phyloP scores from a whole-genome alignment of 2,113 vertebrate species.

The Eudyptes chrysolophus region DNA sequence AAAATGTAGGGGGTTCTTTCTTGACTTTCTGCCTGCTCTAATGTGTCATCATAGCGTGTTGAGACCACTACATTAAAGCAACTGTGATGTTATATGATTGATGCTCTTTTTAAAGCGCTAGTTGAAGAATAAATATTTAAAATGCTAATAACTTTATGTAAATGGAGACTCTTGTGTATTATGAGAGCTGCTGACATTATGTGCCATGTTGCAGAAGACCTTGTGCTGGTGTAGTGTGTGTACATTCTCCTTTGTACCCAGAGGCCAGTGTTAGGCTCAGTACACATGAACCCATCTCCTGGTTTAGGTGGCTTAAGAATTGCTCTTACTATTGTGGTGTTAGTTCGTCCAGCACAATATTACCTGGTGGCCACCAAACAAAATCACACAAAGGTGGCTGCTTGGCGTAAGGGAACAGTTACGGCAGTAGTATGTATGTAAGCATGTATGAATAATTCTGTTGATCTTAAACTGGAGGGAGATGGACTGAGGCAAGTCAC shows the following conservation, averaged over 20 bases:
- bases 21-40: neutral
- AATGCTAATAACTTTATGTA: neutral
- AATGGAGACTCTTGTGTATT: neutral
- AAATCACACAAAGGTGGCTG: neutral
- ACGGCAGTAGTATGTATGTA: no score
- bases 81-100: rapidly evolving
- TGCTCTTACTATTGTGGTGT: rapidly evolving
- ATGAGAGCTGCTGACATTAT: neutral
- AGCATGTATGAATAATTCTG: neutral
- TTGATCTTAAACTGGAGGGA: neutral
- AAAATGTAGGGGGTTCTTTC: neutral
- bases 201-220: rapidly evolving
- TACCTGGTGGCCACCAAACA: neutral
- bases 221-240: neutral
- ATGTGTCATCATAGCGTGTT: neutral
- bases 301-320: neutral
- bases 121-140: neutral
- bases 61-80: neutral
- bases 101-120: neutral
- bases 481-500: neutral
- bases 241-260: no score
- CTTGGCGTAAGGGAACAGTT: rapidly evolving
- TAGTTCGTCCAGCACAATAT: neutral
- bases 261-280: rapidly evolving
- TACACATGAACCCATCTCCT: neutral